Conservation (phyloP, 2,888 invertebrate genomes). For the Drosophila melanocephala region DNA sequence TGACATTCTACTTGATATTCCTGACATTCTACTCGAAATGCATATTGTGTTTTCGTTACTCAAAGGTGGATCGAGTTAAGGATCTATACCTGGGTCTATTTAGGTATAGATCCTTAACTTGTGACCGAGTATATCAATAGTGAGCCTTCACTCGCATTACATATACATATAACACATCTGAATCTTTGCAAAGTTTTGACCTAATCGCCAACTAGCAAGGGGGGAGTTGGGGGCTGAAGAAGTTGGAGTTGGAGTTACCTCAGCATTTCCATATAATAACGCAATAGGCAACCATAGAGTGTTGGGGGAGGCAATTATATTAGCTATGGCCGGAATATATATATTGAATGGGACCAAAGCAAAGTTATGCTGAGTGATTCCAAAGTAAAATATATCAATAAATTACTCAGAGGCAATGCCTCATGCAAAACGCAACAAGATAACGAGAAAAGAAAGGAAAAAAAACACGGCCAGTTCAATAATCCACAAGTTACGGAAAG, state of each 20-base stretch:
- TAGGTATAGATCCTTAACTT: too few species aligned
- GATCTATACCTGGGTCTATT: too few species aligned
- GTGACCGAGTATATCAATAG: neutral
- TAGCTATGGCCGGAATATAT: conserved; percentile 60
- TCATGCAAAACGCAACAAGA: conserved; percentile 60
- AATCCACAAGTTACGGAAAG: conserved; percentile 51
- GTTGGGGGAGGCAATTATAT: conserved; percentile 49
- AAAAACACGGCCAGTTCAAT: conserved; percentile 50
- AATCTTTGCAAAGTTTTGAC: conserved; percentile 5
- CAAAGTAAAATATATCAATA: conserved; percentile 83
- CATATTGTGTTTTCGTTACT: neutral
- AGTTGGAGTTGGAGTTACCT: neutral
- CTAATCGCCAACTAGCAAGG: neutral
- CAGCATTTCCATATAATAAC: conserved; percentile 36
- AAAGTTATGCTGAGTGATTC: conserved; percentile 82
- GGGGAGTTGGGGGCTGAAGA: neutral
- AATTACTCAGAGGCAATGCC: conserved; percentile 72
- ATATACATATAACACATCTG: neutral
- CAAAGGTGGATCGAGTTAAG: too few species aligned
- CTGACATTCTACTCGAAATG: neutral
- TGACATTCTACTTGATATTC: neutral
- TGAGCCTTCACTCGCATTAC: neutral
- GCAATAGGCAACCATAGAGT: conserved; percentile 4
- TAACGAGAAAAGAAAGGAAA: neutral
- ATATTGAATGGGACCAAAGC: conserved; percentile 56